phyloP scores from a whole-genome alignment of 2,113 vertebrate genomes.

The Phaethornis superciliosus region DNA sequence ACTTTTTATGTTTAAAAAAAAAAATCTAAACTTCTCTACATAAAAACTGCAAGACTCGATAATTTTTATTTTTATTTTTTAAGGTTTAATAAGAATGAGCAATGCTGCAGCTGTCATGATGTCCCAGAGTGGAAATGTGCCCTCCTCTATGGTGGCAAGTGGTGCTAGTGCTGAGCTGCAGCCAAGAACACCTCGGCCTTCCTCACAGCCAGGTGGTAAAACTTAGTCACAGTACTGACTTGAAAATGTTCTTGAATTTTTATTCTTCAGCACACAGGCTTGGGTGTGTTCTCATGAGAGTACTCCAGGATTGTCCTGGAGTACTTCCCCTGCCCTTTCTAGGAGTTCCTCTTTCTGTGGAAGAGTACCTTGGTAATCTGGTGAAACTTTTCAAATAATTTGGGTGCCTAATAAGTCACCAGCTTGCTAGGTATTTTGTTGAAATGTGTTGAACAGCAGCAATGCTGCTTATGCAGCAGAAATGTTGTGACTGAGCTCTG shows the following conservation, averaged over 20 bases:
- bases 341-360: not conserved
- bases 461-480: not conserved
- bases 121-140: conserved; percentile 84
- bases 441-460: not conserved
- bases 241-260: not conserved
- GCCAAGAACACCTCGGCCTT: conserved; percentile 85
- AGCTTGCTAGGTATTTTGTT: not conserved
- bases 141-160: conserved; percentile 84
- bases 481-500: not conserved
- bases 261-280: not conserved
- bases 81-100: conserved; percentile 87
- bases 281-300: not conserved
- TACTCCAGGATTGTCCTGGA: not conserved
- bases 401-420: not conserved
- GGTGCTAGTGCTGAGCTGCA: conserved; percentile 88
- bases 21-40: not conserved
- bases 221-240: not conserved
- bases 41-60: not conserved
- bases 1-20: not conserved
- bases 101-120: conserved; percentile 88
- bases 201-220: conserved; percentile 88
- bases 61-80: not conserved
- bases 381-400: not conserved
- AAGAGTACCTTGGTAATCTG: not conserved
- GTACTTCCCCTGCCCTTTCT: not conserved